Evolutionary conservation across 2,888 invertebrate species (phyloP), one percentile per base, ranked within the genome.

Genomic region (Odontocerum albicorne): DNA sequence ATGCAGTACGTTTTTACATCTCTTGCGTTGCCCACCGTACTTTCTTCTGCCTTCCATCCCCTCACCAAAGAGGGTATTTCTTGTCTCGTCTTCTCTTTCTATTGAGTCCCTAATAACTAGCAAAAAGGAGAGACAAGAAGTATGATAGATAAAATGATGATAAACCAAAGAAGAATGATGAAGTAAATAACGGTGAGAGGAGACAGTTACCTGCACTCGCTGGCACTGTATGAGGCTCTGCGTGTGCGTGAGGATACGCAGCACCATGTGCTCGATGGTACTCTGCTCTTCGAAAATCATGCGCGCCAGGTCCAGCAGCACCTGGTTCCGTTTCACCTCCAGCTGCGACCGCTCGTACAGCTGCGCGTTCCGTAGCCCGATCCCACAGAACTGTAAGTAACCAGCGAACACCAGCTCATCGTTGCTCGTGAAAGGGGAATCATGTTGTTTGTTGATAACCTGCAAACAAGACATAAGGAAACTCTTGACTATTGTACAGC

Each of bases 281-380:
- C 92, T 93, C 74, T 96, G 96, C 74, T 96, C 96, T 70, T 95
- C 94, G 70, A 96, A 96, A 66, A 96, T 92, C 88, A 96, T 95
- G 66, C 94, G 81, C n/a, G 96, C 96, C 69, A 96, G 79, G 73
- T 94, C 94, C 64, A 96, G 79, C 54, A 96, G 80, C 62, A 96
- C 92, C 82, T 96, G 95, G 75, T 96, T 96, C 65, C 96, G 81
- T 74, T 93, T 95, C 64, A 95, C 93, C 79, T 96, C 96, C 69
- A 95, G 76, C 72, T 95, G 94, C 60, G 95, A 95, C 71, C 92
- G 86, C 75, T 96, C 95, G 72, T 95, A 96, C 32, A 96, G 82
- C 72, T 95, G 95, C n/a, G 96, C 96, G 72, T 96, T 96, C 59
- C 93, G 85, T 49, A 96, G 80, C 2, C 96, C 96, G 64, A 96